Evolutionary conservation across 2,113 vertebrate species (phyloP).

Genomic region (Odontophorus gujanensis): DNA sequence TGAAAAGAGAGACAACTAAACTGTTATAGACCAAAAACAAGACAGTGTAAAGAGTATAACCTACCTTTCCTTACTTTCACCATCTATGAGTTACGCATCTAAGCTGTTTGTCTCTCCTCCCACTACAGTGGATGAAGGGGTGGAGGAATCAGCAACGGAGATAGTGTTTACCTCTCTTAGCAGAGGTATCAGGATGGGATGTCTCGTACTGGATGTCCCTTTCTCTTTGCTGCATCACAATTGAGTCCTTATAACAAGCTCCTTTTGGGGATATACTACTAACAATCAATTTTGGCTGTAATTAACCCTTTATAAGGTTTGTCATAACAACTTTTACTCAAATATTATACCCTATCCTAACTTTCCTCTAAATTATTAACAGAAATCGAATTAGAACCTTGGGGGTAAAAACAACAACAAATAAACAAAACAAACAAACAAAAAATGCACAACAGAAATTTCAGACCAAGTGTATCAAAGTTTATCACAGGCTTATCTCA

Average conservation of each 20-base stretch:
- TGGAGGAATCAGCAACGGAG: not conserved
- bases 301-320: not conserved
- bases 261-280: not conserved
- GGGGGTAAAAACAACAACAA: not conserved
- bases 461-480: not conserved
- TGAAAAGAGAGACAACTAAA: not conserved
- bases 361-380: not conserved
- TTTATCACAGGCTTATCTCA: not conserved
- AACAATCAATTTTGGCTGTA: not conserved
- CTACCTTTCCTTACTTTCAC: not conserved
- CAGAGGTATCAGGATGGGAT: not conserved
- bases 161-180: not conserved
- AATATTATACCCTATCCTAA: not conserved
- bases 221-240: not conserved
- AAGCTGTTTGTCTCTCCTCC: not conserved
- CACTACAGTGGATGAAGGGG: not conserved
- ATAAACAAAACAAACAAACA: not conserved
- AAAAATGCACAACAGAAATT: not conserved
- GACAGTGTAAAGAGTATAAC: not conserved
- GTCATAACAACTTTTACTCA: not conserved
- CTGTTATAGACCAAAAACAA: not conserved
- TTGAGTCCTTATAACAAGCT: not conserved
- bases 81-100: not conserved
- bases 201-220: not conserved
- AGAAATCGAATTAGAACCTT: not conserved